phyloP scores from a whole-genome alignment of 1,140 invertebrate species.

The Harpegnathos saltator region DNA sequence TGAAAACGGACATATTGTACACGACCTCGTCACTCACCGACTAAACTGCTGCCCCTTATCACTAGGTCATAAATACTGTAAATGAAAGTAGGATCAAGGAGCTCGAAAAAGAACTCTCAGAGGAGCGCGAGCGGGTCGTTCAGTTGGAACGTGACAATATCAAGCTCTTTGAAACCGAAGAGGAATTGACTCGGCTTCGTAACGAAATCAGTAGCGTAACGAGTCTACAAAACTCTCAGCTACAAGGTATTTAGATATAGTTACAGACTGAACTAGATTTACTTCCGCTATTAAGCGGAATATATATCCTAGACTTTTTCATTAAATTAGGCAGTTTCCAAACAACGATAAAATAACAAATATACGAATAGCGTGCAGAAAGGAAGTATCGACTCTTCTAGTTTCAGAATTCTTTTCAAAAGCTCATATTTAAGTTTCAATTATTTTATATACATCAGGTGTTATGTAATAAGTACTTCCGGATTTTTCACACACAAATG shows the following conservation, averaged over 20 bases:
- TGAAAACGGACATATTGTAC: neutral
- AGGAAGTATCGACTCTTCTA: too few species aligned
- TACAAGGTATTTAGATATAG: constrained; percentile 46
- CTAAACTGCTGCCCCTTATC: constrained; percentile 68
- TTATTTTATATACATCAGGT: too few species aligned
- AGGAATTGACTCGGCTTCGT: constrained; percentile 84
- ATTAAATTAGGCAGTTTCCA: too few species aligned
- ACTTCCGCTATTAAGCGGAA: too few species aligned
- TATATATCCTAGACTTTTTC: too few species aligned
- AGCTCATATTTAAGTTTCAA: too few species aligned
- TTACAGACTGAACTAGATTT: too few species aligned
- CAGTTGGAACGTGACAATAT: constrained; percentile 86
- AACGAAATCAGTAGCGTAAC: constrained; percentile 71
- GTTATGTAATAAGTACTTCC: too few species aligned
- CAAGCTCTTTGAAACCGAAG: constrained; percentile 87
- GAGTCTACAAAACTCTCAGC: constrained; percentile 58
- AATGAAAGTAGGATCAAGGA: constrained; percentile 86
- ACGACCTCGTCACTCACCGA: neutral
- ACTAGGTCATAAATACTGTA: constrained; percentile 84
- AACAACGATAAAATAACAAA: too few species aligned
- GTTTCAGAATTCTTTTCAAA: too few species aligned
- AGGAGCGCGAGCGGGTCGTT: constrained; percentile 84
- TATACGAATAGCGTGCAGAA: too few species aligned
- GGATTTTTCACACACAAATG: too few species aligned
- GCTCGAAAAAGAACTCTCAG: constrained; percentile 85